Evolutionary conservation across 1,140 invertebrate species (phyloP).

Genomic region (Bombus breviceps): DNA sequence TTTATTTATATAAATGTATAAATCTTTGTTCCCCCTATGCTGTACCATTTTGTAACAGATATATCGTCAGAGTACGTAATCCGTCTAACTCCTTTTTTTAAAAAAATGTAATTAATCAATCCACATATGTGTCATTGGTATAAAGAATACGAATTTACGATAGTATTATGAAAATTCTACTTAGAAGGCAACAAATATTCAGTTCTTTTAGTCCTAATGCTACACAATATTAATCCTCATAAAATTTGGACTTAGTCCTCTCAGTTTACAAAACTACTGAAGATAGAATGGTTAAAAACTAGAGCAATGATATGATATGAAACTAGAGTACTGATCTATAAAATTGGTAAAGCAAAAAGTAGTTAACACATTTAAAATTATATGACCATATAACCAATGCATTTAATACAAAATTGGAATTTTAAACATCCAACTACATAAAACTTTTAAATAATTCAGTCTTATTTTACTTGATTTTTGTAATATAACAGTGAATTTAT

Average conservation of each 20-base stretch:
- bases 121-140: too few species aligned
- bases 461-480: conserved; percentile 9
- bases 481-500: not conserved
- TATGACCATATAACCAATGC: not conserved
- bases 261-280: too few species aligned
- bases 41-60: not conserved
- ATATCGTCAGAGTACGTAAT: too few species aligned
- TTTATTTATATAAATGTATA: conserved; percentile 8
- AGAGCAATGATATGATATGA: not conserved
- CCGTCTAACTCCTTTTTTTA: too few species aligned
- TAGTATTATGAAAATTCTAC: too few species aligned
- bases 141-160: too few species aligned
- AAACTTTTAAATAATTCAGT: conserved; percentile 20
- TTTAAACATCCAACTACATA: not conserved
- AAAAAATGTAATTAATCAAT: too few species aligned
- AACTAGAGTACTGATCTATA: not conserved
- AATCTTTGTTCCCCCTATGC: not conserved
- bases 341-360: not conserved
- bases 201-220: too few species aligned
- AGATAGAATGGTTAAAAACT: too few species aligned
- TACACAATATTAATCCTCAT: too few species aligned
- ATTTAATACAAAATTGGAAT: not conserved
- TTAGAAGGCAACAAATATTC: too few species aligned
- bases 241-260: too few species aligned
- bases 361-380: not conserved